Evolutionary conservation across 2,113 vertebrate genomes (phyloP).

Genomic region (Bos taurus): DNA sequence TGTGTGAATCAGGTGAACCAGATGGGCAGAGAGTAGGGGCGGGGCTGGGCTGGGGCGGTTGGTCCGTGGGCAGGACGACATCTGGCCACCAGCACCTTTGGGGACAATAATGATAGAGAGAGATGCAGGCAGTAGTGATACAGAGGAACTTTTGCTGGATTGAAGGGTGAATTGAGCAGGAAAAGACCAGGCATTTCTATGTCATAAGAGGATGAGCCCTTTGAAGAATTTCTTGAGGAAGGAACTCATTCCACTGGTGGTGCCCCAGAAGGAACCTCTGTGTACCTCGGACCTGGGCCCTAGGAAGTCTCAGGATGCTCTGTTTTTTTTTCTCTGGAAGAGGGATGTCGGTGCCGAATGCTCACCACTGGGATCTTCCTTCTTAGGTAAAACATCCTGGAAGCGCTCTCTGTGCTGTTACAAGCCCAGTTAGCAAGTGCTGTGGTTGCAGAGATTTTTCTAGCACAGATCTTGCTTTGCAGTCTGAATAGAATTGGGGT

Average conservation of each 20-base stretch:
- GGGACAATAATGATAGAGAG: neutral
- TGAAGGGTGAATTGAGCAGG: neutral
- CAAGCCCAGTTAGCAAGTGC: neutral
- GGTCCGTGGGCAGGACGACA: neutral
- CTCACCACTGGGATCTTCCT: neutral
- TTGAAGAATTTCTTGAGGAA: neutral
- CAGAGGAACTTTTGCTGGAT: neutral
- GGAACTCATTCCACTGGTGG: neutral
- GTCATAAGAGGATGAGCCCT: neutral
- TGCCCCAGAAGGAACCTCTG: neutral
- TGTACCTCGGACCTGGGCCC: neutral
- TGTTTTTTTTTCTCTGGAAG: neutral
- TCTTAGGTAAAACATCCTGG: neutral
- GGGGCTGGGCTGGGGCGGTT: neutral
- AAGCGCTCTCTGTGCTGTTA: neutral
- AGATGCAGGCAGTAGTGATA: neutral
- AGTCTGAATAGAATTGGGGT: neutral
- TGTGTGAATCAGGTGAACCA: neutral
- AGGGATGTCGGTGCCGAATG: fast-evolving
- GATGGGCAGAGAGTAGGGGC: neutral
- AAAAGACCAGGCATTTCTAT: neutral
- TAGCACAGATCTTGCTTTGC: neutral
- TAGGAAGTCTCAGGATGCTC: neutral
- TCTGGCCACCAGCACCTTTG: neutral
- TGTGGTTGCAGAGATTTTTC: neutral